Conservation (phyloP, 2,113 vertebrate species). For the Ammodytes dubius region DNA sequence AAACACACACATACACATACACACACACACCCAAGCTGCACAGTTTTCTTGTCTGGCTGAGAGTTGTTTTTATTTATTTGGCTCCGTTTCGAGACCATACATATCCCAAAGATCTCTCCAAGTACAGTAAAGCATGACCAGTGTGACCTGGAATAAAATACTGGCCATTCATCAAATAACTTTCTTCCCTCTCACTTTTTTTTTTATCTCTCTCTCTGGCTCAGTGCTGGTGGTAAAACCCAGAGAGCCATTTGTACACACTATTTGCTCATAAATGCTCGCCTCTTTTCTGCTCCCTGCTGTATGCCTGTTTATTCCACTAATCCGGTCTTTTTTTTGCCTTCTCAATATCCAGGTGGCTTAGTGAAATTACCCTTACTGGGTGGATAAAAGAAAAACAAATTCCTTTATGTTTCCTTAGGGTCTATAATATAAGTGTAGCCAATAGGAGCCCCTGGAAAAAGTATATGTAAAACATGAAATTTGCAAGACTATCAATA, state of each 20-base stretch:
- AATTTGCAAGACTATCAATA: too few relatives aligned
- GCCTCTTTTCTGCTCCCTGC: neutral
- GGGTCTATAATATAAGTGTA: too few relatives aligned
- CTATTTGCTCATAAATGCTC: neutral
- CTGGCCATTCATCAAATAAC: conserved; percentile 63
- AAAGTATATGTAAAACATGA: too few relatives aligned
- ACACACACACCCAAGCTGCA: neutral
- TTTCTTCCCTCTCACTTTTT: neutral
- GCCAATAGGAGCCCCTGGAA: too few relatives aligned
- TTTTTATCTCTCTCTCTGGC: neutral
- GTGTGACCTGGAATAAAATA: conserved; percentile 47
- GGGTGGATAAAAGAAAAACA: too few relatives aligned
- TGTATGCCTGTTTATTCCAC: neutral
- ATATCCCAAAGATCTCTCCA: conserved; percentile 26
- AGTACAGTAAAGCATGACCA: conserved; percentile 58
- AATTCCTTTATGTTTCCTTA: too few relatives aligned
- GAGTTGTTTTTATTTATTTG: conserved; percentile 28
- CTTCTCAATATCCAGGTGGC: too few relatives aligned
- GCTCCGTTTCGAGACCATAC: neutral
- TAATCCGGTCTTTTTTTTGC: neutral
- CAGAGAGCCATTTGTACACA: neutral
- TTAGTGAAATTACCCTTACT: too few relatives aligned
- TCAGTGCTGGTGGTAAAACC: neutral
- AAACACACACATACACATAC: neutral
- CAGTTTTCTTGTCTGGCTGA: neutral